Conservation (phyloP, 2,113 vertebrate genomes). For the Amphilophus citrinellus region DNA sequence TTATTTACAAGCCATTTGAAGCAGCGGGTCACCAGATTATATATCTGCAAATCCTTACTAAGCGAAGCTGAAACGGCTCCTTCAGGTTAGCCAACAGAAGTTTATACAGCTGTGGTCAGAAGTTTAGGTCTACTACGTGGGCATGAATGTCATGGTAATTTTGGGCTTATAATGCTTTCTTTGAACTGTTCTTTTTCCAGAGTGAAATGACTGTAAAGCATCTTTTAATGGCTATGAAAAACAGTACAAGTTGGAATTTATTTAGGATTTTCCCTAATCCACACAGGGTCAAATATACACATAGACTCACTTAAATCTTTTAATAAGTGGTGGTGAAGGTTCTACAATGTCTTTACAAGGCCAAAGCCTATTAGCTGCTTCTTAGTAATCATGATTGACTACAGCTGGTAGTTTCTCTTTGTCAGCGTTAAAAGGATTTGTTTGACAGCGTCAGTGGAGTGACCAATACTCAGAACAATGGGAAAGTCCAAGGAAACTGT, state of each 20-base stretch:
- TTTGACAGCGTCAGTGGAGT: background rate
- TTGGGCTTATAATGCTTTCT: background rate
- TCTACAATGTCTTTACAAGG: background rate
- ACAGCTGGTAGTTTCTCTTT: background rate
- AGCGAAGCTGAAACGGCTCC: background rate
- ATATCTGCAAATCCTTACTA: slow-evolving; percentile 17
- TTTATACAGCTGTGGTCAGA: background rate
- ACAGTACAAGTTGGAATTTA: background rate
- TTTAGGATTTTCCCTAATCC: rapidly evolving
- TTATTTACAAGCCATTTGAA: background rate
- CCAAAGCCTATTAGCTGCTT: background rate
- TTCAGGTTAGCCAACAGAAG: background rate
- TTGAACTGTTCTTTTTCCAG: background rate
- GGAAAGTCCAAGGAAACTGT: background rate
- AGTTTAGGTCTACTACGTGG: background rate
- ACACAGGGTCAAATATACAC: background rate
- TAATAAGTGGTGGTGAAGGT: background rate
- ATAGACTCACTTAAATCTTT: background rate
- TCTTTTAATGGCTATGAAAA: background rate
- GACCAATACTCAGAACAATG: rapidly evolving
- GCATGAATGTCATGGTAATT: background rate
- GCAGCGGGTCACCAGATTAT: slow-evolving; percentile 28
- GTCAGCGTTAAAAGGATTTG: background rate
- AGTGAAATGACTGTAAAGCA: background rate
- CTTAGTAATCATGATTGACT: background rate